A percentile compares a stretch with the other conserved stretches of the same genome.
These are phyloP conservation scores for Scytalopus superciliaris DNA, from an alignment of 2,113 vertebrate species.

Conservation along the genomic window DNA sequence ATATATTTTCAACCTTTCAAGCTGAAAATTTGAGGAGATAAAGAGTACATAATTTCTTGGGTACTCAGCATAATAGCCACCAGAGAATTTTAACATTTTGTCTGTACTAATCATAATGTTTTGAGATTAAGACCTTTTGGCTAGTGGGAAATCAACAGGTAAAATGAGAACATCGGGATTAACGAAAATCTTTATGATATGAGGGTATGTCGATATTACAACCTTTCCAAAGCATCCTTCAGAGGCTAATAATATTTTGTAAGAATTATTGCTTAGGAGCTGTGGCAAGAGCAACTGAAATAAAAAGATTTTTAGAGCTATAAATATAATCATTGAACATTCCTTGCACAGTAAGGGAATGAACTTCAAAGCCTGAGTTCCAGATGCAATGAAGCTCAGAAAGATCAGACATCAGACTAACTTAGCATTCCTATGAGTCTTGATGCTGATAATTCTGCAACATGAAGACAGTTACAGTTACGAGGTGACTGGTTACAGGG, in stretches of 20 bases:
- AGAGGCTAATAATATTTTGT: background rate
- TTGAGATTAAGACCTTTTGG: background rate
- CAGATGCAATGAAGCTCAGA: conserved; percentile 19
- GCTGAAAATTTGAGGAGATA: background rate
- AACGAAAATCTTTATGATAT: background rate
- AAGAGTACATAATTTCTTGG: background rate
- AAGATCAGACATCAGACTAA: background rate
- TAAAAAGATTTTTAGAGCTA: background rate
- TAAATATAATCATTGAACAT: conserved; percentile 1
- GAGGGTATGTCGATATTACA: background rate
- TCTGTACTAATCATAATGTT: background rate
- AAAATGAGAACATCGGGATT: background rate
- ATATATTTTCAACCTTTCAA: background rate
- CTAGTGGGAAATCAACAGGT: background rate
- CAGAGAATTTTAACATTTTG: background rate
- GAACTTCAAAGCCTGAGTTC: background rate
- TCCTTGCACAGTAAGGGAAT: background rate
- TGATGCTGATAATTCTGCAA: background rate
- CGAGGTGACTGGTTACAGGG: background rate
- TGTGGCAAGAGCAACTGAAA: background rate
- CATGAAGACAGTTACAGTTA: background rate
- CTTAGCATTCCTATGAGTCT: background rate
- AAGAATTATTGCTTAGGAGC: background rate
- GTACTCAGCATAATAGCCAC: background rate
- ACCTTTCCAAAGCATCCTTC: background rate